Conservation (phyloP, 92 coral and sea anemone species). For the Meandrina meandrites region DNA sequence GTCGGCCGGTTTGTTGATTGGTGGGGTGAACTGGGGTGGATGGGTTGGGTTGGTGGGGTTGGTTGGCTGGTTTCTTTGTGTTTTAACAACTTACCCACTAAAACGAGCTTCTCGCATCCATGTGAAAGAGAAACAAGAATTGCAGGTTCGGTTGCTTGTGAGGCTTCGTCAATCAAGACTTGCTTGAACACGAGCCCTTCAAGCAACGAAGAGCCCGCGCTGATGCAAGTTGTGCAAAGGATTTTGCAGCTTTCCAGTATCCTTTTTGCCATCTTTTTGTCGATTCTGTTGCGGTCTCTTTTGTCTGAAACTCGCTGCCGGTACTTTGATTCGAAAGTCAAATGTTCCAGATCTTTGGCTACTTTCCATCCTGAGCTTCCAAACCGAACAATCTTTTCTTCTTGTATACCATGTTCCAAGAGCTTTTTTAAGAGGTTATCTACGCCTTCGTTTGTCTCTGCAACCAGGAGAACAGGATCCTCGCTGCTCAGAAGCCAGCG, state of each 20-base stretch:
- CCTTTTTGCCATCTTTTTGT: slow-evolving; percentile 53
- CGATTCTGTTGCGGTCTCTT: slow-evolving; percentile 52
- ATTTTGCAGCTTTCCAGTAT: slow-evolving; percentile 58
- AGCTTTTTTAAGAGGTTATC: slow-evolving; percentile 79
- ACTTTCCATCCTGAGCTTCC: slow-evolving; percentile 85
- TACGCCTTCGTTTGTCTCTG: slow-evolving; percentile 93
- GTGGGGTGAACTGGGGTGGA: too few species aligned
- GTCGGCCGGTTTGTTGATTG: too few species aligned
- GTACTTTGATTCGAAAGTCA: slow-evolving; percentile 69
- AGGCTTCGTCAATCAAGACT: slow-evolving; percentile 87
- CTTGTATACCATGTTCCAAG: slow-evolving; percentile 42
- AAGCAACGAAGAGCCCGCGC: slow-evolving; percentile 73
- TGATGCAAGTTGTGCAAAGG: slow-evolving; percentile 74
- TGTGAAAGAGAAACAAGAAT: slow-evolving; percentile 67
- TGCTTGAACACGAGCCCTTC: slow-evolving; percentile 57
- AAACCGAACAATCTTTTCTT: slow-evolving; percentile 59
- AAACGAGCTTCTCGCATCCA: slow-evolving; percentile 65
- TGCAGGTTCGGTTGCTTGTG: slow-evolving; percentile 89
- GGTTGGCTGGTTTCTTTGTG: too few species aligned
- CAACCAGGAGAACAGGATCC: slow-evolving; percentile 66
- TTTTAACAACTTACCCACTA: slow-evolving; percentile 54
- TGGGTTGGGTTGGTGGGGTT: too few species aligned
- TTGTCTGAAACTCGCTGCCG: slow-evolving; percentile 47
- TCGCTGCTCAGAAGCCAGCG: slow-evolving; percentile 44
- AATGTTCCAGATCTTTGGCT: slow-evolving; percentile 54